phyloP scores from a whole-genome alignment of 2,797 vertebrate genomes.

The Hippocampus kuda region DNA sequence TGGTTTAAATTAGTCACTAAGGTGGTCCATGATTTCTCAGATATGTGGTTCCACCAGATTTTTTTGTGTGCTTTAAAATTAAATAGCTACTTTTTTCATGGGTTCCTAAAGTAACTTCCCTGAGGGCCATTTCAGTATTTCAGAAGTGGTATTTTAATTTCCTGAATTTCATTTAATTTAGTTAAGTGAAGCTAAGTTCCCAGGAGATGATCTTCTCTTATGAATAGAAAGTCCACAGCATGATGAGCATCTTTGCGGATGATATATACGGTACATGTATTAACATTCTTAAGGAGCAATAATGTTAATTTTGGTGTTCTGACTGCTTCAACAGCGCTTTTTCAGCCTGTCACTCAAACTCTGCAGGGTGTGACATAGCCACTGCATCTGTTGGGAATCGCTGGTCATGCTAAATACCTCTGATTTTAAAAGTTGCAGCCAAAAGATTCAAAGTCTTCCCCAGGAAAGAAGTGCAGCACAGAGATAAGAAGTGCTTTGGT shows the following conservation, averaged over 20 bases:
- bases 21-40: not conserved
- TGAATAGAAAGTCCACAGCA: not conserved
- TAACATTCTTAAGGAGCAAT: not conserved
- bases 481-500: conserved; percentile 2
- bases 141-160: not conserved
- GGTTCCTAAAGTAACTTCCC: not conserved
- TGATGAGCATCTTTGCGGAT: not conserved
- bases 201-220: not conserved
- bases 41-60: not conserved
- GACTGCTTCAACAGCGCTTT: not conserved
- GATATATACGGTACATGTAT: too few relatives aligned
- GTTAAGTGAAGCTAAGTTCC: not conserved
- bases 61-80: not conserved
- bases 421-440: not conserved
- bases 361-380: not conserved
- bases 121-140: not conserved
- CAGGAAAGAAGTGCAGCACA: not conserved
- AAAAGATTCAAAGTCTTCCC: conserved; percentile 3
- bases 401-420: not conserved
- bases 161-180: not conserved
- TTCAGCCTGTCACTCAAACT: conserved; percentile 16
- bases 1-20: not conserved
- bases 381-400: not conserved
- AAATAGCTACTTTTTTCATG: not conserved
- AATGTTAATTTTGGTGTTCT: conserved; percentile 3